Percentiles rank a stretch among this genome's conserved stretches.
Conservation (phyloP, 2,888 invertebrate species). For the Mystacides longicornis region DNA sequence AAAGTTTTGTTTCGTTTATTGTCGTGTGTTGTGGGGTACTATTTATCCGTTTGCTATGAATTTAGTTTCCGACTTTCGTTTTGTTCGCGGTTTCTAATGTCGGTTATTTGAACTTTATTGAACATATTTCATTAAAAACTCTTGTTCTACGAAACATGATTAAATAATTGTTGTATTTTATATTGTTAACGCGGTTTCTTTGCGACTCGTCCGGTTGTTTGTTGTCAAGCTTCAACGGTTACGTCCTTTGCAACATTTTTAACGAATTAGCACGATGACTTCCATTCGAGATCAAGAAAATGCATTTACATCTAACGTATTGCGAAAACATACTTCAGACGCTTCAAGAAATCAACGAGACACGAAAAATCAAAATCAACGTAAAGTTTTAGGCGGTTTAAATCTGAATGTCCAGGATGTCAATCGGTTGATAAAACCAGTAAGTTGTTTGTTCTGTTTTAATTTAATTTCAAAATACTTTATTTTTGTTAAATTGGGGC, state of each 20-base stretch:
- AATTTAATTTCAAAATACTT: conserved; percentile 4
- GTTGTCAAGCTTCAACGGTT: conserved; percentile 8
- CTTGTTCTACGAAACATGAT: no score
- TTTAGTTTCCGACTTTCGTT: no score
- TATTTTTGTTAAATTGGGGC: conserved; percentile 1
- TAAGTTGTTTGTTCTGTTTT: conserved; percentile 34
- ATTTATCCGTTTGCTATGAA: no score
- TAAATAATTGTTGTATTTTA: no score
- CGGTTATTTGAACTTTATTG: no score
- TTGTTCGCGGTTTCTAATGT: no score
- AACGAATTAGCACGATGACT: not conserved
- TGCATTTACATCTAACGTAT: conserved; percentile 29
- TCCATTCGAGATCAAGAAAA: conserved; percentile 56
- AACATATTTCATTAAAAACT: no score
- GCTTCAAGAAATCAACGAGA: conserved; percentile 49
- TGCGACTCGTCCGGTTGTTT: conserved; percentile 4
- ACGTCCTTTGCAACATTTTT: not conserved
- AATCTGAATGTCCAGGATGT: conserved; percentile 46
- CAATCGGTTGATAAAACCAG: conserved; percentile 47
- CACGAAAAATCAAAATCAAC: no score
- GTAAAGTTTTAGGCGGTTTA: conserved; percentile 58
- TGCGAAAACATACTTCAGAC: conserved; percentile 30
- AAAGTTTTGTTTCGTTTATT: no score
- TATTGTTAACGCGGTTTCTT: no score
- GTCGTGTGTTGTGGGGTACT: no score